Percentiles rank a stretch among this genome's conserved stretches.
Conservation (phyloP, 2,113 vertebrate genomes). For the Oenanthe melanoleuca region DNA sequence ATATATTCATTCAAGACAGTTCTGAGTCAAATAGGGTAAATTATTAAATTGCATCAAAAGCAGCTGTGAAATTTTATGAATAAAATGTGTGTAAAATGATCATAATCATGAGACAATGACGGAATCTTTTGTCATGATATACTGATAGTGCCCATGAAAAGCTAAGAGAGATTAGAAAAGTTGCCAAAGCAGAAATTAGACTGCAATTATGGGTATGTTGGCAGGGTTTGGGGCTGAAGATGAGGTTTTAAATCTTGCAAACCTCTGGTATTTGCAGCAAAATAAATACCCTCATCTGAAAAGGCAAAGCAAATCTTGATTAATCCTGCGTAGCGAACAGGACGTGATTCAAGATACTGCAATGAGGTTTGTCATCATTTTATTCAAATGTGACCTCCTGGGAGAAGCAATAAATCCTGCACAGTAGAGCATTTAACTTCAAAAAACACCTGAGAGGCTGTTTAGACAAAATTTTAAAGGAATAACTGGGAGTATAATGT, state of each 20-base stretch:
- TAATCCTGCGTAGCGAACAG: background rate
- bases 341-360: background rate
- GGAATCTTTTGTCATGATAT: background rate
- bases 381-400: background rate
- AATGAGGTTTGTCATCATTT: background rate
- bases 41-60: background rate
- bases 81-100: background rate
- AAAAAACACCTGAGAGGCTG: background rate
- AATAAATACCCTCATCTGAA: background rate
- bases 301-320: background rate
- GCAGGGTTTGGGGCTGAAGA: background rate
- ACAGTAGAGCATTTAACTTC: background rate
- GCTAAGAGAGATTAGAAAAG: background rate
- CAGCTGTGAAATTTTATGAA: background rate
- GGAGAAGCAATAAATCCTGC: background rate
- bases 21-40: background rate
- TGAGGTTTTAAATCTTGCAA: background rate
- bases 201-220: background rate
- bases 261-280: background rate
- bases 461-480: background rate
- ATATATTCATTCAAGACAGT: background rate
- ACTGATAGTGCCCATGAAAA: background rate
- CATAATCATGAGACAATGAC: background rate
- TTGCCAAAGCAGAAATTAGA: background rate
- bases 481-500: background rate